Evolutionary conservation across 2,113 vertebrate species (phyloP), one percentile per base, ranked within the genome.

Genomic region (Phalacrocorax aristotelis): DNA sequence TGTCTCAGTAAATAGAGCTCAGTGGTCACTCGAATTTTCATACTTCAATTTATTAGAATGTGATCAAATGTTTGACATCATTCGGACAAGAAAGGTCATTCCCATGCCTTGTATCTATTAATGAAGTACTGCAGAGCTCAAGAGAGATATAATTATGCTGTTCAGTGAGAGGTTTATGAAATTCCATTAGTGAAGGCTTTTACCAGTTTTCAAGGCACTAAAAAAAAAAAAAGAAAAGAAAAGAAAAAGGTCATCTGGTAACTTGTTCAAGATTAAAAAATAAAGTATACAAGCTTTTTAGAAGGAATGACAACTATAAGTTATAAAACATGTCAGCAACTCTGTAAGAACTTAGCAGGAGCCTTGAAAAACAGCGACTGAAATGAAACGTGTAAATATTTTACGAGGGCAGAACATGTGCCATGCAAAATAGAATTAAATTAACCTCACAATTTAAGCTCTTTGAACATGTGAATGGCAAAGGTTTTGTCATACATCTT

Each of bases 41-140:
- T 54, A 51, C 30, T 69, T 92, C 21, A 66, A 12, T 91, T 90
- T 88, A 79, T 81, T 81, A 91, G 44, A 88, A 80, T 57, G 8
- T 79, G 64, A 89, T 90, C 49, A 52, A 84, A 91, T 29, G 3
- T 34, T 34, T 82, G 30, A 34, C 48, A 86, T 62, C 1, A 62
- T 94, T 94, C 92, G 64, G 58, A 91, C 68, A 95, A 81, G 62
- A 72, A 61, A 85, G 66, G 51, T 86, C 55, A 93, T 87, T 95
- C 36, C 22, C n/a, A 8, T 83, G 60, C 26, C 51, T 93, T 78
- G 10, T 75, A 61, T 40, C n/a, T 89, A n/a, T 57, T 92, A 92
- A 84, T 52, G 60, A 95, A 95, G 79, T 66, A 65, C 52, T 81
- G 68, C 25, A 61, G 78, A 88, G 34, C 57, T 94, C 52, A 70